Base-by-base conservation (phyloP, 2,113 vertebrate species). In the Herpailurus yagouaroundi region DNA sequence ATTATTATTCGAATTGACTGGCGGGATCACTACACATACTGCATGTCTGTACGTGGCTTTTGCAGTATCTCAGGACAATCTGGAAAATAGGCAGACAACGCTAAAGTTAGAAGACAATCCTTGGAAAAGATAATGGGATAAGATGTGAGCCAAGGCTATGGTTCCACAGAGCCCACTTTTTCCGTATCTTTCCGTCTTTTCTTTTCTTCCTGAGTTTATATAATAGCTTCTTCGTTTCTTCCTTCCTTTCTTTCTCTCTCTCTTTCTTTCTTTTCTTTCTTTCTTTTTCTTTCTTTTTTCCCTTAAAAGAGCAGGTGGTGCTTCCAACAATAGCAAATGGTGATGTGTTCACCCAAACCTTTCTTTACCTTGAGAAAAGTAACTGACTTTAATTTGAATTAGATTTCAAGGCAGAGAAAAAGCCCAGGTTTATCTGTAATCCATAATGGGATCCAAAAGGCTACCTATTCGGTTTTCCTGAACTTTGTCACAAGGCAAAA, bases 301-400 rank as follows among this genome's bases (percentile, higher is more conserved):
- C 21, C 13, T 6, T 25, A 85, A 38, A 57, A 91, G 5, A 94
- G 71, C 66, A 82, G 41, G 41, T 50, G 15, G 21, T 86, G 21
- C 33, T 93, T 91, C 45, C 31, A 88, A 55, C n/a, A 66, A 79
- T 29, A 79, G 52, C 27, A 84, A 90, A 86, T 48, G 66, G 41
- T 90, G 48, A 9, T 66, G 27, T 71, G n/a, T 82, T 89, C 89
- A 73, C n/a, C 73, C 60, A 91, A 77, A 84, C 1, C 14, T 74
- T 95, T 63, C 19, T 89, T 79, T 74, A 55, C 60, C 18, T 96
- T 89, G 57, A 71, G 48, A 92, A 94, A 80, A 80, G 25, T 69
- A 79, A 91, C 73, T 76, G 79, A 21, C 5, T 96, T 93, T 97
- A 31, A 91, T 93, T 88, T 64, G 19, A 94, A 64, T 92, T 48